phyloP scores from a whole-genome alignment of 2,797 vertebrate genomes.

The Cephalopachus bancanus region DNA sequence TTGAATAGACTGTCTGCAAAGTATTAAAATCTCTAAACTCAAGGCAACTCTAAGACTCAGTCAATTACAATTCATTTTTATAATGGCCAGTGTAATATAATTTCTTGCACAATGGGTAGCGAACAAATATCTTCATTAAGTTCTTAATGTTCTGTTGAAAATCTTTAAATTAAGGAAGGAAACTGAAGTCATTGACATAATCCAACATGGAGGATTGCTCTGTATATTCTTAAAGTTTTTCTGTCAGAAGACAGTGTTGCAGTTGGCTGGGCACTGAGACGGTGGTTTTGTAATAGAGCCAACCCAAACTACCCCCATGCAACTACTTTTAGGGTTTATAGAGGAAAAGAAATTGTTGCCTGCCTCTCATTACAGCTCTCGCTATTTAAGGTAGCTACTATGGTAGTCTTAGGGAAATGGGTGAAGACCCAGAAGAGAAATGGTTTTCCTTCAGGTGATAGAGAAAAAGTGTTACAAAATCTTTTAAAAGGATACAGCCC shows the following conservation, averaged over 20 bases:
- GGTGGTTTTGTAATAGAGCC: not conserved
- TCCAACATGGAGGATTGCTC: not conserved
- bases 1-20: not conserved
- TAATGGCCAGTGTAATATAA: not conserved
- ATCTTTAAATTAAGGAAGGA: not conserved
- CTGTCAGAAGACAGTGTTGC: not conserved
- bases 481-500: not conserved
- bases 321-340: not conserved
- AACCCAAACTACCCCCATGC: not conserved
- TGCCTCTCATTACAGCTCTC: not conserved
- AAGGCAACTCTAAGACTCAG: not conserved
- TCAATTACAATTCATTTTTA: slow-evolving; percentile 36
- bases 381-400: not conserved
- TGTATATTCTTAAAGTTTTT: not conserved
- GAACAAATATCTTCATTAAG: not conserved
- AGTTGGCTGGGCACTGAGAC: not conserved
- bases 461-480: not conserved
- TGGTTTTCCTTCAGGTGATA: not conserved
- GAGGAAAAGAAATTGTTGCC: not conserved
- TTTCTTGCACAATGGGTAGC: not conserved
- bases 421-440: slow-evolving; percentile 15
- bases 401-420: not conserved
- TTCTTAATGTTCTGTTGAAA: slow-evolving; percentile 17
- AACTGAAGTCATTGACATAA: not conserved
- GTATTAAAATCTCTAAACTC: not conserved